These are phyloP conservation scores for Python bivittatus DNA, from an alignment of 2,113 vertebrate genomes.

Conservation along the genomic window DNA sequence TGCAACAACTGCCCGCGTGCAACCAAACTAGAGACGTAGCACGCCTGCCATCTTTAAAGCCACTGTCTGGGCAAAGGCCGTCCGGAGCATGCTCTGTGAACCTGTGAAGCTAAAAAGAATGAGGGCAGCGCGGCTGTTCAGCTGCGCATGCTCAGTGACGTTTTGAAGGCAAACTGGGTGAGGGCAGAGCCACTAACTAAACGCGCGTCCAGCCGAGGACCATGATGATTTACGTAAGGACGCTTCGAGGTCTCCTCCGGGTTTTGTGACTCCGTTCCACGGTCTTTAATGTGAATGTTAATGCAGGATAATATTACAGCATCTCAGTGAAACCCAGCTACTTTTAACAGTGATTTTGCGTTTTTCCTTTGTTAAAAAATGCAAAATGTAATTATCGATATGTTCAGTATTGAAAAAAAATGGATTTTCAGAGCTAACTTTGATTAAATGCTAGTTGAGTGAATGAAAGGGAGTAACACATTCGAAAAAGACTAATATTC, in stretches of 20 bases:
- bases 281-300: background rate
- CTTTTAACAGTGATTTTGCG: background rate
- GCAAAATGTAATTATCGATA: background rate
- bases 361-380: background rate
- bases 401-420: background rate
- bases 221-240: background rate
- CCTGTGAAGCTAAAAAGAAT: background rate
- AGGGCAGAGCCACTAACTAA: too few species aligned
- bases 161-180: background rate
- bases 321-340: background rate
- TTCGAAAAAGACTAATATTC: background rate
- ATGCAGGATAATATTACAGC: background rate
- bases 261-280: too few species aligned
- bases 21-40: background rate
- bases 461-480: background rate
- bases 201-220: background rate
- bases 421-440: background rate
- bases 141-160: background rate
- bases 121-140: rapidly evolving
- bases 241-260: too few species aligned
- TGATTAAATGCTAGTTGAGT: background rate
- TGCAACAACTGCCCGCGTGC: background rate
- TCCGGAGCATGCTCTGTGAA: background rate
- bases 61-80: background rate
- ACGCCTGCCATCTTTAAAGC: background rate